phyloP scores from a whole-genome alignment of 2,888 invertebrate species.

The Drosophila suboccidentalis region DNA sequence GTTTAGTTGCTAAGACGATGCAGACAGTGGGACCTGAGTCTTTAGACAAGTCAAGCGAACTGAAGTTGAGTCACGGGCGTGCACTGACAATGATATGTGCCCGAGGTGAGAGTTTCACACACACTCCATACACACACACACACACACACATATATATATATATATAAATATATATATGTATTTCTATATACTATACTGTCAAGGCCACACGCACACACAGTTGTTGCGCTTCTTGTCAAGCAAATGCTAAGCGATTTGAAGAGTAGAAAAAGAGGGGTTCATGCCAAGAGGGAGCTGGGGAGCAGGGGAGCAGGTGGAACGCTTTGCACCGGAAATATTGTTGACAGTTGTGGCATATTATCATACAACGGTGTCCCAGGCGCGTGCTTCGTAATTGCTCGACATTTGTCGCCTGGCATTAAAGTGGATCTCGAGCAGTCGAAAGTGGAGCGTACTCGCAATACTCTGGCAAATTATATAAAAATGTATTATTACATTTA shows the following conservation, averaged over 20 bases:
- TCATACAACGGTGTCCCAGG: constrained; percentile 62
- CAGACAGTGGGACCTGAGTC: constrained; percentile 76
- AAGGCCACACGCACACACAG: constrained; percentile 49
- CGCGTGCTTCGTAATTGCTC: constrained; percentile 57
- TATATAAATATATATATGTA: constrained; percentile 1
- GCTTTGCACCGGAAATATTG: constrained; percentile 75
- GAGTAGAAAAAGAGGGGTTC: background rate
- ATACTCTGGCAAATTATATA: too few relatives aligned
- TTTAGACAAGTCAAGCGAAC: constrained; percentile 80
- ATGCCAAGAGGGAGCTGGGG: background rate
- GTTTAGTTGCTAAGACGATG: constrained; percentile 79
- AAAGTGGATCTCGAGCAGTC: constrained; percentile 25
- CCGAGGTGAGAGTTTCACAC: constrained; percentile 41
- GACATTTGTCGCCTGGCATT: constrained; percentile 56
- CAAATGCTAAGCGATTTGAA: background rate
- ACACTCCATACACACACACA: constrained; percentile 19
- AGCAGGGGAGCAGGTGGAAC: constrained; percentile 5
- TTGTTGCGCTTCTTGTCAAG: constrained; percentile 45
- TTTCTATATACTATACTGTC: constrained; percentile 30
- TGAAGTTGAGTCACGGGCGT: constrained; percentile 69
- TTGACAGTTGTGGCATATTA: constrained; percentile 82
- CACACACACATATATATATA: constrained; percentile 2
- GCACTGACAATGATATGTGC: constrained; percentile 74
- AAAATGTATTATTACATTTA: too few relatives aligned
- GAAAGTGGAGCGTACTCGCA: constrained; percentile 28